A percentile compares a stretch with the other conserved stretches of the same genome.
Conservation (phyloP, 2,888 invertebrate genomes). For the Drosophila stalkeri region DNA sequence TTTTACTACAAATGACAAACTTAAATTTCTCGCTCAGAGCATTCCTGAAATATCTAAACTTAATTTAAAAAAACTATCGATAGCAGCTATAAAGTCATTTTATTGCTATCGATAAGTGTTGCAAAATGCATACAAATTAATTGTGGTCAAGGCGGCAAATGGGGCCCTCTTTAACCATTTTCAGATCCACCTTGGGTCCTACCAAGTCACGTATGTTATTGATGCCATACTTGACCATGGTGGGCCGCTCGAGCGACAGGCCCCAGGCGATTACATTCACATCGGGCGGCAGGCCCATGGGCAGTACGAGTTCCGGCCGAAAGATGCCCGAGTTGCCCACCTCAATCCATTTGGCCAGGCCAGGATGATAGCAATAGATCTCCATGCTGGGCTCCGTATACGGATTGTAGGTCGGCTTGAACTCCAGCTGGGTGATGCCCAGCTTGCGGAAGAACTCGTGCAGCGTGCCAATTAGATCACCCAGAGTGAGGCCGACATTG, state of each 20-base stretch:
- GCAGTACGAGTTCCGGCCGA: conserved; percentile 97
- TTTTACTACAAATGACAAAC: no score
- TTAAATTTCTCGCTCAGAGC: no score
- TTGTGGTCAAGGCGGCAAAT: background rate
- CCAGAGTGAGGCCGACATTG: conserved; percentile 94
- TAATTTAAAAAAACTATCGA: background rate
- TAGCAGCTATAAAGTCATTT: background rate
- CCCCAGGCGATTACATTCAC: conserved; percentile 89
- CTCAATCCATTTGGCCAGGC: conserved; percentile 88
- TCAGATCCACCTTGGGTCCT: background rate
- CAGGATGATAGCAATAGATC: conserved; percentile 96
- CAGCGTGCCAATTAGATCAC: conserved; percentile 83
- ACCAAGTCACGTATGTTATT: background rate
- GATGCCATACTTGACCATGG: conserved; percentile 1
- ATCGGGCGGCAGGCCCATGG: conserved; percentile 97
- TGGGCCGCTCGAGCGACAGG: conserved; percentile 5
- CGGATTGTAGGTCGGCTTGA: conserved; percentile 1
- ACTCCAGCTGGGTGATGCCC: background rate
- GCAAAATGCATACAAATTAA: background rate
- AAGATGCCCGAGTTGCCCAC: conserved; percentile 99
- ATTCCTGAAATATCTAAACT: no score
- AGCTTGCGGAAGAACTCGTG: background rate
- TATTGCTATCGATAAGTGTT: background rate
- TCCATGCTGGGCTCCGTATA: conserved; percentile 96
- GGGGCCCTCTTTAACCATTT: background rate